Base-by-base conservation (phyloP, 2,797 vertebrate genomes). In the Coreius guichenoti region DNA sequence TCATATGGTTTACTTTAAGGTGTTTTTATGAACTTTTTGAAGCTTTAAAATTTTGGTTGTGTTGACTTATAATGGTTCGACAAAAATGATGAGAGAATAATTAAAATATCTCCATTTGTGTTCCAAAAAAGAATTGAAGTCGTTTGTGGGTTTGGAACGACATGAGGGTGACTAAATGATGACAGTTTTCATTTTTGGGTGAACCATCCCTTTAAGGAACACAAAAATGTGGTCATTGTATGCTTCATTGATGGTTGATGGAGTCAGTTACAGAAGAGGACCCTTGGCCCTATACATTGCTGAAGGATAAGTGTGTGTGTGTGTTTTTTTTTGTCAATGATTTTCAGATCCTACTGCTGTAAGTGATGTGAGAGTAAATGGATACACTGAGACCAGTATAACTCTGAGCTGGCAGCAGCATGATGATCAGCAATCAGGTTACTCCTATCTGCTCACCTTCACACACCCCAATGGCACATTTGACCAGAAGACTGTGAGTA, bases 311-410 rank as follows among this genome's bases (percentile, higher is more conserved):
- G n/a, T 68, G 23, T 63, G 7, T 21, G 45, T 68, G 26, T 11
- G n/a, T n/a, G n/a, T n/a, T n/a, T n/a, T 74, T 3, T 81, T 19
- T 67, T 86, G 23, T 73, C 4, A 31, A 21, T 87, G 19, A 39
- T 17, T 82, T 86, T 76, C 90, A 95, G 94, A 81, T 85, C 94
- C 94, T 0, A 47, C 86, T 86, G 0, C 86, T 29, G 93, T 93
- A 29, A 91, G n/a, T 3, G 1, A 4, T 3, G 83, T 93, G 81
- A 87, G 0, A 23, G 63, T 81, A 23, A 58, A 5, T 58, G 51
- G 67, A 65, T 91, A 93, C 81, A 92, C 86, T 81, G 89, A 90
- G 33, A 67, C 82, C 5, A 23, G 67, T 19, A 89, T 95, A 81
- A 89, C 67, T 11, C 83, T 95, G 86, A 39, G 4, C 26, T 95